Evolutionary conservation across 1,140 invertebrate genomes (phyloP), one percentile per base, ranked within the genome.

Genomic region (Brachionus rotundiformis): DNA sequence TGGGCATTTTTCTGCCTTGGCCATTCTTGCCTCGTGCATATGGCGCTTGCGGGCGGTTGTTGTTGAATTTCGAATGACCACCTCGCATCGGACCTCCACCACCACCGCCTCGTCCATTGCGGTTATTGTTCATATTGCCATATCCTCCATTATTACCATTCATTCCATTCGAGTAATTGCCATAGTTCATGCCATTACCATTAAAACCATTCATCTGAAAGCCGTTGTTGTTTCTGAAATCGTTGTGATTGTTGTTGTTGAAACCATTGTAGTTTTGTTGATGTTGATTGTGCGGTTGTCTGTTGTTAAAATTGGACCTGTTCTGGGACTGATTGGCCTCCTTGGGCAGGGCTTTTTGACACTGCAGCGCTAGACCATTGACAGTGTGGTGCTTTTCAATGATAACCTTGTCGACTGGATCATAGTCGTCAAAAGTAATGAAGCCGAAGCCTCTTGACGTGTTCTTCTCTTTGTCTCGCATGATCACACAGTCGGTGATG

Each of bases 361-460:
- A 89, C 84, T 90, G 88, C 29, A 89, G 86, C 73, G 85, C 84
- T 82, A 87, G 86, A 5, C 87, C 86, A 83, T 88, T 87, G 27
- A 90, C 85, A 68, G 85, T 84, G 82, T 89, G 88, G 25, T 85
- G 84, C 82, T 86, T 89, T 79, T 87, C 86, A 29, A 90, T 86
- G 86, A 83, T 29, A 79, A 86, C 81, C 41, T 44, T 54, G 33
- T 65, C 61, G 16, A 80, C 65, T 54, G 73, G 54, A 73, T 71
- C 44, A 75, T 68, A 73, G 36, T 97, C 95, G 87, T 96, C 94
- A 86, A 95, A 98, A 87, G 95, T 94, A 19, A 98, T 93, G 87
- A 97, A 97, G 7, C 93, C 95, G 88, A 97, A 97, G 13, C 95
- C 95, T 68, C 95, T 89, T 82, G 94, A 95, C 85, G 95, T 95